A percentile compares a stretch with the other conserved stretches of the same genome.
These are phyloP conservation scores for Zootermopsis nevadensis DNA, from an alignment of 2,888 invertebrate species.

Conservation along the genomic window DNA sequence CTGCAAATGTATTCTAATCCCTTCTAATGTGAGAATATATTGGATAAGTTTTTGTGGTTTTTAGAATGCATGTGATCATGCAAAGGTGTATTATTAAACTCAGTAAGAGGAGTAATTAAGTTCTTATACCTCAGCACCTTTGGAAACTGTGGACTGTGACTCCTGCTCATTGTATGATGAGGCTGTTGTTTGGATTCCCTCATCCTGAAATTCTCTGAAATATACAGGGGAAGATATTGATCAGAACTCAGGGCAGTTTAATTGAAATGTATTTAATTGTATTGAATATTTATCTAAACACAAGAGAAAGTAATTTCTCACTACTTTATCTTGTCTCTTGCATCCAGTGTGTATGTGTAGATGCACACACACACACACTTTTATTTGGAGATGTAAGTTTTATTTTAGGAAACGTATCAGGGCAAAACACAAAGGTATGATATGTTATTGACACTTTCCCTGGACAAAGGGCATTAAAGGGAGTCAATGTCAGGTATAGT, in stretches of 20 bases:
- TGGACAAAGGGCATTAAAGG: not conserved
- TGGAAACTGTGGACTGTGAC: not conserved
- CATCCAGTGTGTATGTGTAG: too few relatives aligned
- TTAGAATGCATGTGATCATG: not conserved
- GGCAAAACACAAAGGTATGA: not conserved
- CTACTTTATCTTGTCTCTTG: too few relatives aligned
- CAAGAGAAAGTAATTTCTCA: too few relatives aligned
- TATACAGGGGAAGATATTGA: not conserved
- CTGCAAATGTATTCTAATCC: not conserved
- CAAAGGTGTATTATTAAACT: too few relatives aligned
- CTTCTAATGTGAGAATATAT: too few relatives aligned
- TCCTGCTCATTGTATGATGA: slow-evolving; percentile 33
- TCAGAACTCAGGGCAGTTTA: too few relatives aligned
- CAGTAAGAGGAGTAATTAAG: too few relatives aligned
- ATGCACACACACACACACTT: too few relatives aligned
- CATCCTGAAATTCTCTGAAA: slow-evolving; percentile 29
- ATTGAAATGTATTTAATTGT: not conserved
- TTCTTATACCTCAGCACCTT: slow-evolving; percentile 1
- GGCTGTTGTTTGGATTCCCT: slow-evolving; percentile 21
- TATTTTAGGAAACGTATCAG: not conserved
- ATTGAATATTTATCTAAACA: too few relatives aligned
- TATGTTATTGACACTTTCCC: not conserved
- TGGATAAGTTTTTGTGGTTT: not conserved
- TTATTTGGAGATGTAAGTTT: not conserved
- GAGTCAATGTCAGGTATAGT: too few relatives aligned